Conservation (phyloP, 2,888 invertebrate species). For the Erebia palarica region DNA sequence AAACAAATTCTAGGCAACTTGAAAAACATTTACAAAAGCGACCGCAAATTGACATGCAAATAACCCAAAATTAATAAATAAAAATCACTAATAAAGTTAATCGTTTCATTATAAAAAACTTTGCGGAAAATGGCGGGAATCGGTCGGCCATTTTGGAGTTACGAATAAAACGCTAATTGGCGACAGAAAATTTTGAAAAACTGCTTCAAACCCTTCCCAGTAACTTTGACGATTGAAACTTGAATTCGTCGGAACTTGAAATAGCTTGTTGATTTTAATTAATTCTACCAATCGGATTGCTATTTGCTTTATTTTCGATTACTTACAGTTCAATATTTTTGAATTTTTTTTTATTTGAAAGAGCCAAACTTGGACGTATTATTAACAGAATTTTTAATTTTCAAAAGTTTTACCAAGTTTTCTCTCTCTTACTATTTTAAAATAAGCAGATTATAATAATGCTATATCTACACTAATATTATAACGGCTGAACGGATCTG, state of each 20-base stretch:
- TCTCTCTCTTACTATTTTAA: no score
- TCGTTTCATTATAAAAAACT: constrained; percentile 14
- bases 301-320: not conserved
- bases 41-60: constrained; percentile 17
- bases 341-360: not conserved
- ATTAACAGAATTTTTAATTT: no score
- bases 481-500: no score
- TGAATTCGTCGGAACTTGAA: not conserved
- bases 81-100: constrained; percentile 12
- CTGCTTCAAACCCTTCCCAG: constrained; percentile 6
- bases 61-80: constrained; percentile 9
- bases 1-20: not conserved
- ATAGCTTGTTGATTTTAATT: constrained; percentile 19
- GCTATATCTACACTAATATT: no score
- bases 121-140: constrained; percentile 18
- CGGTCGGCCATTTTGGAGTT: constrained; percentile 18
- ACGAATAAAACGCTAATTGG: constrained; percentile 32
- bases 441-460: no score
- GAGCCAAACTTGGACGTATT: no score
- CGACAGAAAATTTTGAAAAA: constrained; percentile 26
- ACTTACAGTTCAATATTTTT: constrained; percentile 3
- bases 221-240: constrained; percentile 25
- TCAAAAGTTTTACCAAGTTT: no score
- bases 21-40: not conserved
- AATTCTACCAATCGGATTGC: constrained; percentile 3